Evolutionary conservation across 2,888 invertebrate genomes (phyloP), one percentile per base, ranked within the genome.

Genomic region (Imbricaverruca yamaguchii): DNA sequence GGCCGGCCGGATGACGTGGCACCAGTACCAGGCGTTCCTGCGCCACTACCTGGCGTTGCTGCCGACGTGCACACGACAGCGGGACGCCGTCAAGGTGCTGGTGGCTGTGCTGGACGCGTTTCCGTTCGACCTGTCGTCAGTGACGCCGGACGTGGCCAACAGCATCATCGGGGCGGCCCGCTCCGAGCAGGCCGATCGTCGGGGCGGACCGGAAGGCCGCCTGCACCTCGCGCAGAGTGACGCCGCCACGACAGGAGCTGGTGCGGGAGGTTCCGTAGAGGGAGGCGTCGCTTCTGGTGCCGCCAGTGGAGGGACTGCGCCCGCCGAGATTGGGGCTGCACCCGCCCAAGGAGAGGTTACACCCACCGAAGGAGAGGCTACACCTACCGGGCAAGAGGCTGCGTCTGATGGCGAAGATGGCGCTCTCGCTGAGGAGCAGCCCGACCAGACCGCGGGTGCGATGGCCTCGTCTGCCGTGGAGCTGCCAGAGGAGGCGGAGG

Each of bases 51-150:
- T 98, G 63, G 90, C 90, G 81, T 92, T 93, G 87, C 89, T 98
- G 86, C 90, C 92, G 0, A 89, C 90, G 80, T 91, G 92, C 13
- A 83, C 86, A 12, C 87, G 91, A 0, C 96, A 96, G 85, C 95
- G 93, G 85, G 94, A 96, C 85, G 89, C 93, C 82, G 93, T 96
- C 13, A 90, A 93, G 81, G 89, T 94, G 81, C 89, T 93, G 21
- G 91, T 93, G 0, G 91, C 91, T 0, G 92, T 98, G 83, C 89
- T 98, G 83, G 95, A 97, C 86, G 92, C 93, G 0, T 98, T 97
- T 86, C 97, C 97, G 88, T 98, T 93, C 87, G 94, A 97, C 88
- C 89, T 97, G 80, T 81, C 82, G 21, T 79, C 82, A 23, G 83
- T 83, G 55, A 80, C 80, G 56, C 67, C 74, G 9, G 80, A 57